phyloP scores from a whole-genome alignment of 2,797 vertebrate genomes.

The Lophura swinhoii region DNA sequence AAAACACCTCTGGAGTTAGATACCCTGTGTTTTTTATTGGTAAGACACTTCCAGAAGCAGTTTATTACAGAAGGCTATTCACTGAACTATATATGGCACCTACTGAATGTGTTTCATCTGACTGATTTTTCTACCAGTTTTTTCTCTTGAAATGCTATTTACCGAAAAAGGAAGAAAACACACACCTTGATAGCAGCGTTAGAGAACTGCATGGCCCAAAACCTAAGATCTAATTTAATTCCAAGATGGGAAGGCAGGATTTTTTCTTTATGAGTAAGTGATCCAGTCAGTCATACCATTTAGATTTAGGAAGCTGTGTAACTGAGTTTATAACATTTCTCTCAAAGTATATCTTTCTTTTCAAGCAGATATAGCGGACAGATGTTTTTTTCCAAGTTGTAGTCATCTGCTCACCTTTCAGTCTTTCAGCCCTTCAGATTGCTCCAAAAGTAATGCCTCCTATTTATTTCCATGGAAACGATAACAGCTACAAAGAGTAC shows the following conservation, averaged over 20 bases:
- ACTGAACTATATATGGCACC: no score
- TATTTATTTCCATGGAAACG: no score
- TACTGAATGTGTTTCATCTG: background rate
- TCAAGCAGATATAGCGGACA: background rate
- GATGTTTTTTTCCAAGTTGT: background rate
- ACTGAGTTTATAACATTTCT: background rate
- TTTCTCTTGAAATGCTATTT: background rate
- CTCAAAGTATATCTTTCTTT: background rate
- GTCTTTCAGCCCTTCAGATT: no score
- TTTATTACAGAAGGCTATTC: background rate
- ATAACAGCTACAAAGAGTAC: no score
- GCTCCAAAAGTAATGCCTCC: no score
- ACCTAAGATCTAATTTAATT: background rate
- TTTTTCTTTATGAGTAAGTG: background rate
- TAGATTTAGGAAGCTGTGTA: background rate
- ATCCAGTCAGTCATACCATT: background rate
- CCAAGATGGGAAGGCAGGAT: background rate
- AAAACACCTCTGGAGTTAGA: background rate
- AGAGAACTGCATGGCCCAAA: background rate
- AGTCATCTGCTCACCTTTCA: no score
- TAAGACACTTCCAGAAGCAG: background rate
- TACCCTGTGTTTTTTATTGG: rapidly evolving
- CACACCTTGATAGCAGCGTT: background rate
- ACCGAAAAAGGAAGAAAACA: background rate
- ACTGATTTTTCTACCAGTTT: background rate